Evolutionary conservation across 2,113 vertebrate species (phyloP).

Genomic region (Calidris pygmaea): DNA sequence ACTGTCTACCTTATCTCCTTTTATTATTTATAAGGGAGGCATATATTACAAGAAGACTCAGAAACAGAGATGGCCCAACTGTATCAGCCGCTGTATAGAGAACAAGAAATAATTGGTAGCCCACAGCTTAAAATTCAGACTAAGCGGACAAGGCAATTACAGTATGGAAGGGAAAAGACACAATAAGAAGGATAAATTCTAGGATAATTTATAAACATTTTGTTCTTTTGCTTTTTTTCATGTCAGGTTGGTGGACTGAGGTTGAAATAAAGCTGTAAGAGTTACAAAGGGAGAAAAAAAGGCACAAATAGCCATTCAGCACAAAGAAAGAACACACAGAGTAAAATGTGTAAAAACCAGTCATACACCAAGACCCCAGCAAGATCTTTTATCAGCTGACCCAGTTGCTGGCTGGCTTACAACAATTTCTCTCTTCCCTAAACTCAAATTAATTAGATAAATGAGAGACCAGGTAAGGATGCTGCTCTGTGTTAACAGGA

Average conservation of each 20-base stretch:
- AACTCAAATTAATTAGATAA: neutral
- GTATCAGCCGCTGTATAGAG: neutral
- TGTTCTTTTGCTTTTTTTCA: neutral
- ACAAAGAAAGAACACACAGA: neutral
- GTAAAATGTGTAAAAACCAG: neutral
- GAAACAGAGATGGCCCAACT: neutral
- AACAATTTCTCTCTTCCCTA: neutral
- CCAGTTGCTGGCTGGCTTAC: neutral
- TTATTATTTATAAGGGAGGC: neutral
- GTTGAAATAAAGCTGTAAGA: neutral
- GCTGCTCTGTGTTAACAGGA: neutral
- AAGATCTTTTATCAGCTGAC: neutral
- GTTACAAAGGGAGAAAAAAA: neutral
- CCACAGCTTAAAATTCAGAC: neutral
- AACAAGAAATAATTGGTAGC: neutral
- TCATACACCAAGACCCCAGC: neutral
- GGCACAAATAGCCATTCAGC: neutral
- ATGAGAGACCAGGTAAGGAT: neutral
- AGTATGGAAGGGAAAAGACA: neutral
- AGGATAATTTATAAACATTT: neutral
- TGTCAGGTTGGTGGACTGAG: neutral
- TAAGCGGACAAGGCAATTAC: neutral
- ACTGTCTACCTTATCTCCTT: neutral
- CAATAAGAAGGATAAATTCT: neutral
- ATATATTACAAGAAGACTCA: neutral